phyloP scores from a whole-genome alignment of 2,797 vertebrate species.

The Ambastaia sidthimunki region DNA sequence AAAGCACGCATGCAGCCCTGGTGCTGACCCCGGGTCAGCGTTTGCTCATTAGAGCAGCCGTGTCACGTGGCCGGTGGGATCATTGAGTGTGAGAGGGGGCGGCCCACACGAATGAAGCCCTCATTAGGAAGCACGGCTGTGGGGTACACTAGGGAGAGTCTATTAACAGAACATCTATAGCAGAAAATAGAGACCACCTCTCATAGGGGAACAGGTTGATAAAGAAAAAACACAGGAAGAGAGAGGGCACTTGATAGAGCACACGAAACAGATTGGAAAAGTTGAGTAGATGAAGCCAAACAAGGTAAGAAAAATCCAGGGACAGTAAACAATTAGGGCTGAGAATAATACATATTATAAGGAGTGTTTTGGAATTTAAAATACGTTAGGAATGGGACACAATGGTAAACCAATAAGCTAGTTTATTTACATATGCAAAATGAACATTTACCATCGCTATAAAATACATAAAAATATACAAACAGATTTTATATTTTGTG shows the following conservation, averaged over 20 bases:
- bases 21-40: constrained; percentile 62
- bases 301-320: not conserved
- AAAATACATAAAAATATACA: too few relatives aligned
- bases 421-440: too few relatives aligned
- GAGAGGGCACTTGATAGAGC: constrained; percentile 11
- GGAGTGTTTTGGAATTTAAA: too few relatives aligned
- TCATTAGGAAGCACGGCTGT: constrained; percentile 51
- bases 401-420: too few relatives aligned
- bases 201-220: constrained; percentile 20
- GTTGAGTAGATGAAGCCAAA: too few relatives aligned
- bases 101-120: constrained; percentile 46
- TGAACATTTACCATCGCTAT: too few relatives aligned
- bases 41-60: constrained; percentile 55
- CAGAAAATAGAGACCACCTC: constrained; percentile 51
- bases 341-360: not conserved
- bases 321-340: too few relatives aligned
- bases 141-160: constrained; percentile 47
- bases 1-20: constrained; percentile 62
- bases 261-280: not conserved
- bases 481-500: too few relatives aligned
- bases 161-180: constrained; percentile 59
- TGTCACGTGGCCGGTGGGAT: constrained; percentile 40
- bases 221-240: not conserved
- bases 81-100: constrained; percentile 47
- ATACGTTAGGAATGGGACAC: too few relatives aligned